Percentiles rank a stretch among this genome's conserved stretches.
Conservation (phyloP, 2,113 vertebrate species). For the Jaculus jaculus region DNA sequence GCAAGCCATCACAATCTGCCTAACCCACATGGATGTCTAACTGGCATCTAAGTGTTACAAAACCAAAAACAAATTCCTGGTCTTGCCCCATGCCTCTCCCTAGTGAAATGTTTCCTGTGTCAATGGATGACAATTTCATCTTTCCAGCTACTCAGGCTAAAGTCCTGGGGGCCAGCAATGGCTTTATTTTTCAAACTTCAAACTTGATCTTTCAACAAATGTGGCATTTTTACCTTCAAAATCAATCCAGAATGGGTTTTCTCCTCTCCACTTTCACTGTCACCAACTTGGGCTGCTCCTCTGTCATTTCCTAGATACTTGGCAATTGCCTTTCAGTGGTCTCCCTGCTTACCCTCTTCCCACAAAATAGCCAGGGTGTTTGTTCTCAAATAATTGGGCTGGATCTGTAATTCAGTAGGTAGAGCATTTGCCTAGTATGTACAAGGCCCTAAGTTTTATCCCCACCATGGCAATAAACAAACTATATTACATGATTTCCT, state of each 20-base stretch:
- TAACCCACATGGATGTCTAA: background rate
- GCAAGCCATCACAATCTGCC: background rate
- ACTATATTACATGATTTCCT: background rate
- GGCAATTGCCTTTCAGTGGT: background rate
- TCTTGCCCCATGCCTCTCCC: background rate
- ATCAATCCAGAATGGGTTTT: background rate
- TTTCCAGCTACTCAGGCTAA: background rate
- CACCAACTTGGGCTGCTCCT: background rate
- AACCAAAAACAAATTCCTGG: background rate
- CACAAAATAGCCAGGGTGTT: background rate
- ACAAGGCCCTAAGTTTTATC: background rate
- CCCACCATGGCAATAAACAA: background rate
- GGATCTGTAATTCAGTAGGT: background rate
- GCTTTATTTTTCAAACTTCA: background rate
- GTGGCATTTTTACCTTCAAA: constrained; percentile 1
- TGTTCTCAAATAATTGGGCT: background rate
- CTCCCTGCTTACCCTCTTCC: background rate
- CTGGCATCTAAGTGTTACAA: background rate
- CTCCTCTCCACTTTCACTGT: background rate
- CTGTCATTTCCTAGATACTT: background rate
- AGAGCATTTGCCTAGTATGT: background rate
- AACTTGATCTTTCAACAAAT: constrained; percentile 11
- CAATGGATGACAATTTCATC: background rate
- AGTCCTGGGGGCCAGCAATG: background rate
- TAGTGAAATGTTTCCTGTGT: background rate